These are phyloP conservation scores for Haliaeetus vocifer DNA, from an alignment of 2,797 vertebrate species.

Conservation along the genomic window DNA sequence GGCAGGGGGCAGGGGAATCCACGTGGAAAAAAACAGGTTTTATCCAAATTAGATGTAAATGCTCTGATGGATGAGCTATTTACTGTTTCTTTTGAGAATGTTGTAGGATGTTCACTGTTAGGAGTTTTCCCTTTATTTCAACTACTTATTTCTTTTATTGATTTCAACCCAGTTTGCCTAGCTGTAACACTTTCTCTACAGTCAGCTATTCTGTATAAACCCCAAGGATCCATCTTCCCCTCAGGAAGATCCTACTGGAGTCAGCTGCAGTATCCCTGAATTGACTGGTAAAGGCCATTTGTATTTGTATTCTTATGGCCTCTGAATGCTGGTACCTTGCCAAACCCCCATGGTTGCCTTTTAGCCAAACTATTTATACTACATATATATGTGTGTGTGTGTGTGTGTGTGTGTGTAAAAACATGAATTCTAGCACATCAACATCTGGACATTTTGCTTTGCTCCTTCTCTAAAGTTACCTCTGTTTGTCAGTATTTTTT, in stretches of 20 bases:
- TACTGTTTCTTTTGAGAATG: background rate
- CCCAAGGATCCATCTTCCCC: background rate
- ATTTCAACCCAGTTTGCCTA: background rate
- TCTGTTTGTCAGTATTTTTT: background rate
- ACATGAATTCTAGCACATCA: background rate
- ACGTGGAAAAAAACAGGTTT: background rate
- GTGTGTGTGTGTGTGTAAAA: background rate
- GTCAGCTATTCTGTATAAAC: background rate
- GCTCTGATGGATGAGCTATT: background rate
- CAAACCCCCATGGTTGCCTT: background rate
- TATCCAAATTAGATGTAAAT: conserved; percentile 19
- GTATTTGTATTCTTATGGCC: background rate
- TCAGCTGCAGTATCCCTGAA: background rate
- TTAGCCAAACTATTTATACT: background rate
- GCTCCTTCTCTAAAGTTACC: background rate
- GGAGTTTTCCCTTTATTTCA: background rate
- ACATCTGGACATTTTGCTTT: background rate
- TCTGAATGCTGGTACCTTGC: background rate
- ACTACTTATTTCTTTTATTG: background rate
- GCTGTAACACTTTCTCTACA: background rate
- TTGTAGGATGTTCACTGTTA: background rate
- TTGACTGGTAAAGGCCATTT: background rate
- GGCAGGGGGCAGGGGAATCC: background rate
- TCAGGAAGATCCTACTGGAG: background rate
- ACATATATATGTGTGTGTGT: background rate